phyloP scores from a whole-genome alignment of 2,113 vertebrate species.

The Thamnophis sirtalis region DNA sequence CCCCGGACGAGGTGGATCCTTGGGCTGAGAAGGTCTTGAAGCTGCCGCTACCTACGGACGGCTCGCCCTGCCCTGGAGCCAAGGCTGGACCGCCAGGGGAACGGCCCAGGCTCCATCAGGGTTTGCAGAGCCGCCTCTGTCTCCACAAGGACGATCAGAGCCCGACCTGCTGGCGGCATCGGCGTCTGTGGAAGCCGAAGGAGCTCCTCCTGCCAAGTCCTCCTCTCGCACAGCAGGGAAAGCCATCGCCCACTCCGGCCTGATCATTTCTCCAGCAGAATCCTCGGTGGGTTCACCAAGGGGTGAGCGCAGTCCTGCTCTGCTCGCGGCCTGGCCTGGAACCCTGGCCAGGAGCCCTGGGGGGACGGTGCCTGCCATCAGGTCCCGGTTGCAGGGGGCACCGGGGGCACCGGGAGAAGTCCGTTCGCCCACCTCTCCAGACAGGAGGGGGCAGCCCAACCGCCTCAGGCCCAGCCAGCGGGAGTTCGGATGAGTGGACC shows the following conservation, averaged over 20 bases:
- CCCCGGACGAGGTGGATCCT: not conserved
- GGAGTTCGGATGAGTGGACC: not conserved
- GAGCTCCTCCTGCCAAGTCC: not conserved
- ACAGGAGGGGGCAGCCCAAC: not conserved
- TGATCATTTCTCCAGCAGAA: not conserved
- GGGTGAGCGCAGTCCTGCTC: constrained; percentile 30
- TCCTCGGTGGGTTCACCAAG: constrained; percentile 2
- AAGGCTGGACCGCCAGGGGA: too few relatives aligned
- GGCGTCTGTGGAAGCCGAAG: not conserved
- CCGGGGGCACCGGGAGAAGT: not conserved
- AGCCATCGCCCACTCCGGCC: not conserved
- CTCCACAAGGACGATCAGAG: not conserved
- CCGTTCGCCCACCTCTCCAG: constrained; percentile 1
- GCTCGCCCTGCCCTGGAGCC: not conserved
- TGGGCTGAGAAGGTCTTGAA: not conserved
- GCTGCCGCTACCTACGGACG: not conserved
- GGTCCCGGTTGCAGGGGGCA: not conserved
- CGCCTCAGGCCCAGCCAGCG: not conserved
- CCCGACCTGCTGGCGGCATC: not conserved
- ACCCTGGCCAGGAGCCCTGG: fast-evolving
- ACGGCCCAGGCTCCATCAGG: not conserved
- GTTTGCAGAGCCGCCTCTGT: too few relatives aligned
- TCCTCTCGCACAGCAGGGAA: not conserved
- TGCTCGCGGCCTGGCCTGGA: constrained; percentile 10
- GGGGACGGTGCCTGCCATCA: constrained; percentile 14